These are phyloP conservation scores for Ophraella communa DNA, from an alignment of 2,888 invertebrate species.

Conservation along the genomic window DNA sequence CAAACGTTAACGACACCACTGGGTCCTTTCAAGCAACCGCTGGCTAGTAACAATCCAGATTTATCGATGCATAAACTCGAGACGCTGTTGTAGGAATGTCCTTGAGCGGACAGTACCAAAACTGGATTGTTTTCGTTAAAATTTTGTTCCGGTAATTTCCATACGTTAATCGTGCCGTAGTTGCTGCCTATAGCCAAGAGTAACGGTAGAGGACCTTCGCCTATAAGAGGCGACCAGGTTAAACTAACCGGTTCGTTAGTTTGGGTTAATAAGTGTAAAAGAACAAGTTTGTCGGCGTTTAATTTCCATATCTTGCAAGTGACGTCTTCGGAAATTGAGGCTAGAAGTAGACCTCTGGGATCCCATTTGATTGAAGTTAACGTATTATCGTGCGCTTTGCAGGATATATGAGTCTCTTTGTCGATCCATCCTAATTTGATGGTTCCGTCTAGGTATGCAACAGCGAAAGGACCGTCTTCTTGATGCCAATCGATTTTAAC, in stretches of 20 bases:
- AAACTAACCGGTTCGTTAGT: constrained; percentile 60
- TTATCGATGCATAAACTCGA: constrained; percentile 63
- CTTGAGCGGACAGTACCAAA: constrained; percentile 60
- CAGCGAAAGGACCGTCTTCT: constrained; percentile 64
- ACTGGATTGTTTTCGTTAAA: constrained; percentile 47
- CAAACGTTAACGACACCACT: constrained; percentile 67
- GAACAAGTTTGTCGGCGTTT: constrained; percentile 50
- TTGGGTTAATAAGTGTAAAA: constrained; percentile 60
- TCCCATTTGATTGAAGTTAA: constrained; percentile 63
- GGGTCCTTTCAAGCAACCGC: constrained; percentile 61
- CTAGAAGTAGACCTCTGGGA: constrained; percentile 60
- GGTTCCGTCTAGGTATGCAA: constrained; percentile 65
- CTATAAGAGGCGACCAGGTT: constrained; percentile 64
- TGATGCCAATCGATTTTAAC: constrained; percentile 65
- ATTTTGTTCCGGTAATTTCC: constrained; percentile 55
- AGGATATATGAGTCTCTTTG: constrained; percentile 51
- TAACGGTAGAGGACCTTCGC: constrained; percentile 53
- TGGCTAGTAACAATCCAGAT: constrained; percentile 63
- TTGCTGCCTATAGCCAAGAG: constrained; percentile 63
- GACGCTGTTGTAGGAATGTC: constrained; percentile 64
- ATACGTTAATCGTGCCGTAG: constrained; percentile 63
- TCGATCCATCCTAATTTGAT: constrained; percentile 59
- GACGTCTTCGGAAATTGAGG: constrained; percentile 62
- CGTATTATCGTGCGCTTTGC: constrained; percentile 58
- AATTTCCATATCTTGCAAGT: constrained; percentile 61